Evolutionary conservation across 2,888 invertebrate species (phyloP), one percentile per base, ranked within the genome.

Genomic region (Synanthedon andrenaeformis): DNA sequence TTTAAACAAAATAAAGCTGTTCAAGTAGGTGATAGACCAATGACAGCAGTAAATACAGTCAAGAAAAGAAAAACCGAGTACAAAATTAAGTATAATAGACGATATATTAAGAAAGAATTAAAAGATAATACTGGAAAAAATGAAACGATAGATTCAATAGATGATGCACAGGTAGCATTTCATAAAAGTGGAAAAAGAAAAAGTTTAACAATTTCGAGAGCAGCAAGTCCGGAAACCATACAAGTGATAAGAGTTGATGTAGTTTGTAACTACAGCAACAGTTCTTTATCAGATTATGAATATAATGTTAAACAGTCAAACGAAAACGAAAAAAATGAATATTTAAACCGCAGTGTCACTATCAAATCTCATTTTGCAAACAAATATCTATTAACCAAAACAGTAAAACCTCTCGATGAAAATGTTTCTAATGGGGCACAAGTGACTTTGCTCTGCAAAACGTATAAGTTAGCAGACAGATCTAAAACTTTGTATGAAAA

Each of bases 231-330:
- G 6, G 86, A 87, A 57, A 86, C 87, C 1, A 74, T 86, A 10
- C 87, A 88, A 67, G 78, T 88, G 2, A 88, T 89, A 19, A 71
- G 88, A 65, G 88, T 88, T 0, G 89, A 89, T 57, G 86, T 89
- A 6, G 81, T 88, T 10, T 80, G 84, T 56, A 82, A 82, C 59
- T 69, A 76, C 57, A 72, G 66, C 52, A 61, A 61, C 42, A 72
- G 64, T 49, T 67, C 77, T 0, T 58, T 69, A 0, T 58, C 66
- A 41, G 72, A 76, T 52, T 67, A 64, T 49, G 76, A 79, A 17
- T 74, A 79, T 12, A 66, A 58, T 54, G 74, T 64, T 52, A 65
- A 61, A 54, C 58, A 61, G 51, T 12, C 14, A 17, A 12, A 28
- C 5, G 49, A 19, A n/a, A 12, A n/a, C 11, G 49, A 19, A 12